Percentiles rank a stretch among this genome's conserved stretches.
phyloP scores from a whole-genome alignment of 2,113 vertebrate genomes.

The Ceyx melanurus region DNA sequence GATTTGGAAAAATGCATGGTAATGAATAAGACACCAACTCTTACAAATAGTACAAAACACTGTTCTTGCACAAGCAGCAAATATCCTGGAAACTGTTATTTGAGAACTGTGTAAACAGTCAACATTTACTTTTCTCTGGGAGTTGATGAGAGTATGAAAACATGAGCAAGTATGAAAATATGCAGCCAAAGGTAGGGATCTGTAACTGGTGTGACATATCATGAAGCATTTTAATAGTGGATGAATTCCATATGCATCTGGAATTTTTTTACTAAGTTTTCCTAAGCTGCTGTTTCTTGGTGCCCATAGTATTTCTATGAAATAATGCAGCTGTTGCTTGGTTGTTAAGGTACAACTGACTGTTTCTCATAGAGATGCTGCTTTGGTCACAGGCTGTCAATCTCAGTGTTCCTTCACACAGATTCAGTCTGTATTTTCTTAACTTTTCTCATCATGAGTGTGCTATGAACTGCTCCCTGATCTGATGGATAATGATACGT shows the following conservation, averaged over 20 bases:
- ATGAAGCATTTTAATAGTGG: neutral
- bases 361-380: neutral
- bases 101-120: neutral
- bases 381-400: neutral
- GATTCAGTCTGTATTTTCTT: neutral
- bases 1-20: neutral
- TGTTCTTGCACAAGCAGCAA: neutral
- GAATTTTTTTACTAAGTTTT: neutral
- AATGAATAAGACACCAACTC: neutral
- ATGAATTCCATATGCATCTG: neutral
- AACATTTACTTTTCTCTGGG: neutral
- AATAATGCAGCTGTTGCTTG: constrained; percentile 6
- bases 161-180: neutral
- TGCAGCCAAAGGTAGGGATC: neutral
- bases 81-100: neutral
- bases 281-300: neutral
- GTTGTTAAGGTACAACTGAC: neutral
- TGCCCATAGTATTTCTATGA: neutral
- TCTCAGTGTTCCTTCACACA: neutral
- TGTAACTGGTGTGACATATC: neutral
- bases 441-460: neutral
- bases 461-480: neutral
- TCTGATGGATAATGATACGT: neutral
- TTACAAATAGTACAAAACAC: neutral
- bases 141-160: neutral